Evolutionary conservation across 1,140 invertebrate genomes (phyloP), one percentile per base, ranked within the genome.

Genomic region (Capitella teleta): DNA sequence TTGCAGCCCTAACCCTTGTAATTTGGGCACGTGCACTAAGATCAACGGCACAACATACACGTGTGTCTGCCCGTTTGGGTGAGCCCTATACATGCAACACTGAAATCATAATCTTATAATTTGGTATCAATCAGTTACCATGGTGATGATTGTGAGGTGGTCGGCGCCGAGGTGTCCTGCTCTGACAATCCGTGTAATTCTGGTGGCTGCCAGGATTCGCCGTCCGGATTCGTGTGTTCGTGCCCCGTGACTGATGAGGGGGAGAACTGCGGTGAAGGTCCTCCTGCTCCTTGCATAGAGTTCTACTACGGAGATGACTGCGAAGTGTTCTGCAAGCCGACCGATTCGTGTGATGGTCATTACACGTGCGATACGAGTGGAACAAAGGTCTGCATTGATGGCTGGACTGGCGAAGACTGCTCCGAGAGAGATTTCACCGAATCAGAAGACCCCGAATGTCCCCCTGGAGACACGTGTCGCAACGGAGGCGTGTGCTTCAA

Each of bases 401-500:
- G 42, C 6, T 44, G 5, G 21, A 25, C 21, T 2, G 42, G 42
- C 21, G 5, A 21, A 6, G 25, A 44, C 42, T 44, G 42, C 28
- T 18, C 24, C 23, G 16, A 44, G 42, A 21, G 42, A 0, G 8
- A 1, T 24, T 0, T 40, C n/a, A 16, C n/a, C 10, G 38, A 24
- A n/a, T n/a, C n/a, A 21, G 38, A 3, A 1, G 42, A 44, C 28
- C 23, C 42, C 26, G 42, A 44, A 25, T 44, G 42, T n/a, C 42
- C 42, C 2, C 4, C 12, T 5, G 5, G 18, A 0, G 42, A 26
- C 6, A 14, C 0, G 0, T 44, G 42, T 26, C 18, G 18, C 16
- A 44, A 44, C n/a, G 42, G 42, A 10, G 42, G 42, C 21, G n/a
- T 10, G 8, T 44, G 42, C n/a, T 44, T 44, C 42, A 44, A 44